Conservation (phyloP, 2,113 vertebrate genomes). For the Psephotus haematonotus region DNA sequence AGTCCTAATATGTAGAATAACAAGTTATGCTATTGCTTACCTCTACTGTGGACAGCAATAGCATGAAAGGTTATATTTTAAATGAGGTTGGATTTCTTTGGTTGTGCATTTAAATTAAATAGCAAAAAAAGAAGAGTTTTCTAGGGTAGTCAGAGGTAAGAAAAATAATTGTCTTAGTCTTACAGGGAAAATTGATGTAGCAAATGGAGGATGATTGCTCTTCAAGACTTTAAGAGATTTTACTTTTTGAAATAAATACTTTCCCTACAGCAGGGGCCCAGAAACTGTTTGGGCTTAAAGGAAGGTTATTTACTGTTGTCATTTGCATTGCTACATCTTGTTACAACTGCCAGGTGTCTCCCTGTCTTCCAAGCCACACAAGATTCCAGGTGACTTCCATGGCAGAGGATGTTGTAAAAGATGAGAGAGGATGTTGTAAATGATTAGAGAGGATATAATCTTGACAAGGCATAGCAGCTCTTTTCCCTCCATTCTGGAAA, state of each 20-base stretch:
- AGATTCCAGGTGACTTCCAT: not conserved
- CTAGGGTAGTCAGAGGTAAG: conserved; percentile 7
- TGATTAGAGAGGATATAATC: not conserved
- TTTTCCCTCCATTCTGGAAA: not conserved
- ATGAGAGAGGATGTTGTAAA: not conserved
- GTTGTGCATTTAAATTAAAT: not conserved
- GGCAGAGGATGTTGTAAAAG: not conserved
- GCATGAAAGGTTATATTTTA: not conserved
- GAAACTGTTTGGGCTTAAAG: not conserved
- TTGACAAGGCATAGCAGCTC: not conserved
- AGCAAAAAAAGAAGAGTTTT: conserved; percentile 4
- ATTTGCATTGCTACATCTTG: not conserved
- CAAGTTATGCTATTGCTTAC: not conserved
- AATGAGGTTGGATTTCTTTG: conserved; percentile 8
- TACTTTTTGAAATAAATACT: not conserved
- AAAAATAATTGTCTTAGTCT: conserved; percentile 4
- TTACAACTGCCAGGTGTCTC: not conserved
- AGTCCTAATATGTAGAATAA: not conserved
- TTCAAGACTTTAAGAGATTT: not conserved
- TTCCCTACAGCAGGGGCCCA: not conserved
- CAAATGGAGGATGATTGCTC: not conserved
- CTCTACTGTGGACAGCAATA: not conserved
- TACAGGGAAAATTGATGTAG: not conserved
- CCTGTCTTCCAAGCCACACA: not conserved
- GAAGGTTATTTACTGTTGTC: not conserved